These are phyloP conservation scores for Garra rufa DNA, from an alignment of 2,113 vertebrate genomes.

Conservation along the genomic window DNA sequence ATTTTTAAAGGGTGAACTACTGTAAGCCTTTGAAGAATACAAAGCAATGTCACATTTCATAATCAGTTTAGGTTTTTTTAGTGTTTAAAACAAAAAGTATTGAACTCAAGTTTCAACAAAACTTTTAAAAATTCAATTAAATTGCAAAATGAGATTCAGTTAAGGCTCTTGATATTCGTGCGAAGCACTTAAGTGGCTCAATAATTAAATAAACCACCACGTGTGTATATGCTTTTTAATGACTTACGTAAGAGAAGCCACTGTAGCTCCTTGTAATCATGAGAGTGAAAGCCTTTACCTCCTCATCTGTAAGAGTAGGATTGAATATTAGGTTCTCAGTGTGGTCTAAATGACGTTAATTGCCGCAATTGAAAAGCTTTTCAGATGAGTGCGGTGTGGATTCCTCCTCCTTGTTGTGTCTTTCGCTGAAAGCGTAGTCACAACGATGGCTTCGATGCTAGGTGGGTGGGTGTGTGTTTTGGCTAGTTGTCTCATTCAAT, in stretches of 20 bases:
- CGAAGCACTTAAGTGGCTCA: background rate
- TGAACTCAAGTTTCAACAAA: background rate
- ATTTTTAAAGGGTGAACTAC: background rate
- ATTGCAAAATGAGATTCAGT: background rate
- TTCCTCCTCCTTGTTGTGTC: slow-evolving; percentile 29
- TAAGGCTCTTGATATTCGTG: background rate
- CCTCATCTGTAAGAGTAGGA: background rate
- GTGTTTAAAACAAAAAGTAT: background rate
- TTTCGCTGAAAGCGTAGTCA: slow-evolving; percentile 29
- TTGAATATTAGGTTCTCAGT: background rate
- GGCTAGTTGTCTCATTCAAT: slow-evolving; percentile 53
- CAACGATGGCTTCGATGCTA: slow-evolving; percentile 5
- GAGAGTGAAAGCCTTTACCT: background rate
- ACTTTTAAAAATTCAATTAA: background rate
- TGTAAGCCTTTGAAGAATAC: background rate
- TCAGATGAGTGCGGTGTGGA: background rate
- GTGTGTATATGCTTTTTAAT: background rate
- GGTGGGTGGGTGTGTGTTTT: slow-evolving; percentile 52
- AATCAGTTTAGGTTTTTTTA: background rate
- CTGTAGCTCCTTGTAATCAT: background rate
- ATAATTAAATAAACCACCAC: background rate
- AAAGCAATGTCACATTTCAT: background rate
- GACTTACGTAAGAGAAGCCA: background rate
- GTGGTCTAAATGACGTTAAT: slow-evolving; percentile 10
- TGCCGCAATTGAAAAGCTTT: slow-evolving; percentile 28